Base-by-base conservation (phyloP, 2,888 invertebrate genomes). In the Esperia sulphurella region DNA sequence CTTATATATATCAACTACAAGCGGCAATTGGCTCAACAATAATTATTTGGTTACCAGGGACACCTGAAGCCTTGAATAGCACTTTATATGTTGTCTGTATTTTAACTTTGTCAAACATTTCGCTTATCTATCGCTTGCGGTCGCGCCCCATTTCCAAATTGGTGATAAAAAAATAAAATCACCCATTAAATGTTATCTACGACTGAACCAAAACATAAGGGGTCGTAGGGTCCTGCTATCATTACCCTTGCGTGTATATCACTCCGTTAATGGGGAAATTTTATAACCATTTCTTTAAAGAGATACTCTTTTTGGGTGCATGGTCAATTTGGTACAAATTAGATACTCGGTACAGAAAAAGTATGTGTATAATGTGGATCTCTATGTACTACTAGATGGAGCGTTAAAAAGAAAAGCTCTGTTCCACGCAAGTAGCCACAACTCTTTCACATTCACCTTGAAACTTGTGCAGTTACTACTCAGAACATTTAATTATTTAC, bases 121-220 rank as follows among this genome's bases (percentile, higher is more conserved):
- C 9, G 8, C 21, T 14, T 38, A 48, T 48, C 37, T 47, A 43
- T 41, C 14, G 14, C n/a, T 21, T 21, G 40, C 28, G 12, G 43
- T 40, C 37, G 48, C 45, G 37, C 47, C 35, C 39, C 48, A 45
- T 39, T 51, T 42, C 38, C 39, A 54, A 57, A 58, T 57, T 56
- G 57, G 51, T 49, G 62, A 61, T 68, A 72, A 67, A 70, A 62
- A 72, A 68, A 65, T 63, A 52, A 65, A 71, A 66, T 57, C 55
- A 53, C 39, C 65, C 68, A 68, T 73, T 66, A 63, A 55, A 59
- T 54, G 65, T 66, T 72, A 72, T 75, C 68, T 68, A 65, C 59
- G 62, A 45, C 52, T 3, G 35, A 5, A 9, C 10, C 31, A 31
- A 10, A 9, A 35, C 6, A 35, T n/a, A 35, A n/a, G 35, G 33